These are phyloP conservation scores for Drosophila arizonae DNA, from an alignment of 1,140 invertebrate species.

Conservation along the genomic window DNA sequence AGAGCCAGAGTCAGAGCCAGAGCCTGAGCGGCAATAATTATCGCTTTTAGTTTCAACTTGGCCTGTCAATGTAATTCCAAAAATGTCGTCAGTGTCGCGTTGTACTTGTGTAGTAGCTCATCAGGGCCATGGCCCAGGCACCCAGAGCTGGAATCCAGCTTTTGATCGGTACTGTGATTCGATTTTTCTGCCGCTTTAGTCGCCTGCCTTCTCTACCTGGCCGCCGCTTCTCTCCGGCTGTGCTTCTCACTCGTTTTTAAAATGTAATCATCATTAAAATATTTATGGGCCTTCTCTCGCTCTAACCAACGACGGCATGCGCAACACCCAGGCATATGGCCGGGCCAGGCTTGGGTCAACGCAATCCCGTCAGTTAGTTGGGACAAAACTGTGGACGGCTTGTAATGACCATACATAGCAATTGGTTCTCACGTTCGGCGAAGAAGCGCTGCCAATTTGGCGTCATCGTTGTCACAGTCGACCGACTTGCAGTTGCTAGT, in stretches of 20 bases:
- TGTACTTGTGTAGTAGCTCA: constrained; percentile 69
- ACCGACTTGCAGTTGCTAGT: constrained; percentile 41
- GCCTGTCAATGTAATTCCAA: constrained; percentile 80
- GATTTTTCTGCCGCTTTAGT: constrained; percentile 48
- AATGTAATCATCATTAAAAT: constrained; percentile 82
- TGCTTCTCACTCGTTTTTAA: constrained; percentile 59
- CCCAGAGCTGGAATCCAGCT: constrained; percentile 19
- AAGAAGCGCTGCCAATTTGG: constrained; percentile 74
- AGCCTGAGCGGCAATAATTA: constrained; percentile 71
- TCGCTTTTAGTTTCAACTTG: constrained; percentile 74
- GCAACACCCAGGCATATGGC: constrained; percentile 19
- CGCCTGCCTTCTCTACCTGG: neutral
- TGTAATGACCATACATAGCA: constrained; percentile 81
- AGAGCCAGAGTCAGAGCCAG: constrained; percentile 3
- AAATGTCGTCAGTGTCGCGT: constrained; percentile 81
- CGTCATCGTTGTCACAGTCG: constrained; percentile 68
- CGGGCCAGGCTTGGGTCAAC: constrained; percentile 17
- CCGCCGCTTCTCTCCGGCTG: neutral
- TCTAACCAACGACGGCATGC: constrained; percentile 37
- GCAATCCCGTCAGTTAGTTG: constrained; percentile 32
- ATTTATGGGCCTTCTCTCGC: constrained; percentile 75
- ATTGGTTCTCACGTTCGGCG: constrained; percentile 76
- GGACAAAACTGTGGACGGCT: constrained; percentile 61
- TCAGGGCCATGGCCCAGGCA: constrained; percentile 32
- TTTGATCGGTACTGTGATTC: constrained; percentile 68